Evolutionary conservation across 53 echinoderm and acorn worm genomes (phyloP).

Genomic region (Zoroaster sp.): DNA sequence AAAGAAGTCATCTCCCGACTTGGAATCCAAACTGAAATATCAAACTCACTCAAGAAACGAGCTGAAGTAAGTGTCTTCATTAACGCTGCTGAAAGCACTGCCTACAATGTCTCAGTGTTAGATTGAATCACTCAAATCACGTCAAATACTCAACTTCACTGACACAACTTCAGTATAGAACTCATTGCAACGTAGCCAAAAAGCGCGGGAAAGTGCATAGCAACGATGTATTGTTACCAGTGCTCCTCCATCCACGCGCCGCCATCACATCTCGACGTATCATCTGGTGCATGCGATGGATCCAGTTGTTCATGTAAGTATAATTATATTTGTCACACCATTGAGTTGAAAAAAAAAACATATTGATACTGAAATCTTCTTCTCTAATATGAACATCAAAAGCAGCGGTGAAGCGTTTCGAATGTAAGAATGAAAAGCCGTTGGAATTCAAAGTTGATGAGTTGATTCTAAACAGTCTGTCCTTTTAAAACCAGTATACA

Average conservation of each 20-base stretch:
- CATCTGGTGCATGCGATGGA: background rate
- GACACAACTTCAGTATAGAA: background rate
- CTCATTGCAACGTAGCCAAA: background rate
- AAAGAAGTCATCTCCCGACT: too few relatives aligned
- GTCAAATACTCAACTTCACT: background rate
- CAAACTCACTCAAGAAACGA: too few relatives aligned
- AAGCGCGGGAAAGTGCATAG: background rate
- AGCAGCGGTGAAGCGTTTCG: too few relatives aligned
- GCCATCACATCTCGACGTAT: conserved; percentile 35
- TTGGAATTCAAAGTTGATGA: too few relatives aligned
- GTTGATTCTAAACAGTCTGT: too few relatives aligned
- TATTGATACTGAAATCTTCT: too few relatives aligned
- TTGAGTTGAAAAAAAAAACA: too few relatives aligned
- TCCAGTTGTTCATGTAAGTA: conserved; percentile 41
- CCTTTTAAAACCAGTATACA: too few relatives aligned
- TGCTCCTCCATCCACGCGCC: conserved; percentile 76
- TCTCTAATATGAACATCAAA: too few relatives aligned
- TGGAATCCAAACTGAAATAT: too few relatives aligned
- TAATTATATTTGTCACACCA: background rate
- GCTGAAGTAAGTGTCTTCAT: too few relatives aligned
- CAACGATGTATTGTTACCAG: conserved; percentile 84
- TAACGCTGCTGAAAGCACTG: background rate
- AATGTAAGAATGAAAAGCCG: too few relatives aligned
- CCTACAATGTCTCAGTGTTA: background rate
- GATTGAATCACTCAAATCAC: background rate